Conservation (phyloP, 2,888 invertebrate genomes). For the Netelia melanura region DNA sequence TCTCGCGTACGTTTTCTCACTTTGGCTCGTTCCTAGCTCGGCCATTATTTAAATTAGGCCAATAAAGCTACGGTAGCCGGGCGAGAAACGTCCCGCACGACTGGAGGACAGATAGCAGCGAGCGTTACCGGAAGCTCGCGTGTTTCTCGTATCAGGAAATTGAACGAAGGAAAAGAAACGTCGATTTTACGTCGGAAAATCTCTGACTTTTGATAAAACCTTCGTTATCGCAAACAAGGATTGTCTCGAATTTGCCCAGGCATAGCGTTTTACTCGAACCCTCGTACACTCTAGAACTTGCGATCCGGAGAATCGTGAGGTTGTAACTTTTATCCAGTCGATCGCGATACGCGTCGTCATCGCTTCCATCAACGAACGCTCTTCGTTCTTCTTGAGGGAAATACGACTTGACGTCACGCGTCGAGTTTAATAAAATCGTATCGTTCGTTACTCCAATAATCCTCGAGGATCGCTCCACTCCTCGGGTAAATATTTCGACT, state of each 20-base stretch:
- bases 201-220: background rate
- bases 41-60: slow-evolving; percentile 83
- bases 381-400: too few species aligned
- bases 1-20: slow-evolving; percentile 23
- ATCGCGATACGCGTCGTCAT: too few species aligned
- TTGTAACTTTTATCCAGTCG: background rate
- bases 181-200: slow-evolving; percentile 27
- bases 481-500: too few species aligned
- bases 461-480: too few species aligned
- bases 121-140: slow-evolving; percentile 4
- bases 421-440: too few species aligned
- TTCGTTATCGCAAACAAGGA: slow-evolving; percentile 3
- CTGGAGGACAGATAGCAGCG: background rate
- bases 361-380: too few species aligned
- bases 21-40: slow-evolving; percentile 25
- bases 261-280: slow-evolving; percentile 53
- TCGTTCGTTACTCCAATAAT: too few species aligned
- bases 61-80: slow-evolving; percentile 77
- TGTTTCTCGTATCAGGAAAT: slow-evolving; percentile 59
- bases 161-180: slow-evolving; percentile 60
- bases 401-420: too few species aligned
- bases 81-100: background rate
- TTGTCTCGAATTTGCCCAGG: slow-evolving; percentile 54
- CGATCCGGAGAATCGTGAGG: background rate
- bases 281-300: slow-evolving; percentile 32